Evolutionary conservation across 1,140 invertebrate genomes (phyloP).

Genomic region (Anagrus nilaparvatae): DNA sequence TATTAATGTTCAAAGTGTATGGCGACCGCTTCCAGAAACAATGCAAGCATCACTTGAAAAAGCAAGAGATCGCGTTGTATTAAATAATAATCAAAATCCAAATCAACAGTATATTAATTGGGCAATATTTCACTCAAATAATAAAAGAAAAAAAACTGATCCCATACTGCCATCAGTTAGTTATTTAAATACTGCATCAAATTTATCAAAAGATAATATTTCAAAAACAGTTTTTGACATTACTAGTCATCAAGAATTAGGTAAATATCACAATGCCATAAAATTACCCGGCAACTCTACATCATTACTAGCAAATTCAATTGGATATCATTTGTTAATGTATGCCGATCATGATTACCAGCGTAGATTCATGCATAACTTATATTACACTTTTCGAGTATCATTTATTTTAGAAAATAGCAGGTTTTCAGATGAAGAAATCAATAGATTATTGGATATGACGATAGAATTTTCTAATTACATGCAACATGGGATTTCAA

Average conservation of each 20-base stretch:
- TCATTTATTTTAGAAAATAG: constrained; percentile 32
- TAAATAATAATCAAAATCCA: constrained; percentile 5
- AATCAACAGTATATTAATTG: constrained; percentile 20
- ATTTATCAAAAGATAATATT: constrained; percentile 25
- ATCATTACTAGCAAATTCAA: constrained; percentile 31
- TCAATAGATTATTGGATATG: constrained; percentile 28
- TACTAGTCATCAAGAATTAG: constrained; percentile 26
- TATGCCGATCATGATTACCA: constrained; percentile 33
- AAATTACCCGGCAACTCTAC: constrained; percentile 33
- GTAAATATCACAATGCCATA: constrained; percentile 27
- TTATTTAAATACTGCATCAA: constrained; percentile 34
- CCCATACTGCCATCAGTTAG: constrained; percentile 28
- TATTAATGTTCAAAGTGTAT: constrained; percentile 34
- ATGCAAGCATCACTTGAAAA: constrained; percentile 27
- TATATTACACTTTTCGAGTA: constrained; percentile 33
- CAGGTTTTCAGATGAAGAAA: constrained; percentile 27
- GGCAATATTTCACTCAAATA: constrained; percentile 18
- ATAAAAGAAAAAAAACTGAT: constrained; percentile 14
- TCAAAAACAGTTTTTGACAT: constrained; percentile 34
- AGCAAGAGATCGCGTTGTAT: constrained; percentile 23
- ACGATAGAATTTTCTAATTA: constrained; percentile 32
- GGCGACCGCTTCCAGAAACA: constrained; percentile 30
- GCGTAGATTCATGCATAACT: constrained; percentile 36
- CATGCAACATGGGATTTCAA: constrained; percentile 36
- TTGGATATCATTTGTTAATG: constrained; percentile 35